Percentiles rank a stretch among this genome's conserved stretches.
Evolutionary conservation across 2,888 invertebrate genomes (phyloP).

Genomic region (Pseudeuparius sepicola): DNA sequence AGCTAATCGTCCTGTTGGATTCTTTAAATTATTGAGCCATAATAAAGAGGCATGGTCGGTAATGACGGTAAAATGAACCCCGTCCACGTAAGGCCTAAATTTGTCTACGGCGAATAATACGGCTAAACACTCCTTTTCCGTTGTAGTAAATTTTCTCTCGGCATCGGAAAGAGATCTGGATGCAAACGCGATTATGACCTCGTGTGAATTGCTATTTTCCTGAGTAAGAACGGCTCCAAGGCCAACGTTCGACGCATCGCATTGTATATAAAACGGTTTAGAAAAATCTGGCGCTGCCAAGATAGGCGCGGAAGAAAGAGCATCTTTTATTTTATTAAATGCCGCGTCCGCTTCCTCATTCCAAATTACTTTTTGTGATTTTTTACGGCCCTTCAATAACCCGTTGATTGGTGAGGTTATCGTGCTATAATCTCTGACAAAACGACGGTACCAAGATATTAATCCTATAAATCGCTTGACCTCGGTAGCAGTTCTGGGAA

Average conservation of each 20-base stretch:
- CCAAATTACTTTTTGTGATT: slow-evolving; percentile 19
- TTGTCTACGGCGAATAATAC: slow-evolving; percentile 13
- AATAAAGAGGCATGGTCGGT: slow-evolving; percentile 8
- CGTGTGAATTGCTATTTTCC: too few species aligned
- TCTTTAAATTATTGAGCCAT: slow-evolving; percentile 6
- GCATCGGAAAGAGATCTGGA: slow-evolving; percentile 20
- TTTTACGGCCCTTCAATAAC: slow-evolving; percentile 6
- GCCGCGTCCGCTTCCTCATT: slow-evolving; percentile 15
- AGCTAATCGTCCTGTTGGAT: too few species aligned
- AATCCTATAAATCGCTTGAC: slow-evolving; percentile 12
- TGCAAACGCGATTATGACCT: slow-evolving; percentile 22
- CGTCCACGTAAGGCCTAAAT: slow-evolving; percentile 17
- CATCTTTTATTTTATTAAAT: too few species aligned
- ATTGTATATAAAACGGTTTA: slow-evolving; percentile 19
- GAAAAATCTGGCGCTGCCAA: slow-evolving; percentile 20
- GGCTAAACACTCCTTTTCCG: slow-evolving; percentile 21
- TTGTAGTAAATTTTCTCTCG: slow-evolving; percentile 13
- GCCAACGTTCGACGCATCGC: slow-evolving; percentile 25
- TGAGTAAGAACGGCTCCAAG: too few species aligned
- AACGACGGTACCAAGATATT: slow-evolving; percentile 5
- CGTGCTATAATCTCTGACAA: slow-evolving; percentile 9
- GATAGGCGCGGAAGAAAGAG: slow-evolving; percentile 16
- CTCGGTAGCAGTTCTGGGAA: too few species aligned
- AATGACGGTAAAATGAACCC: slow-evolving; percentile 10
- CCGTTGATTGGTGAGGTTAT: slow-evolving; percentile 7